A percentile compares a stretch with the other conserved stretches of the same genome.
phyloP scores from a whole-genome alignment of 2,113 vertebrate genomes.

The Sebastes schlegelii region DNA sequence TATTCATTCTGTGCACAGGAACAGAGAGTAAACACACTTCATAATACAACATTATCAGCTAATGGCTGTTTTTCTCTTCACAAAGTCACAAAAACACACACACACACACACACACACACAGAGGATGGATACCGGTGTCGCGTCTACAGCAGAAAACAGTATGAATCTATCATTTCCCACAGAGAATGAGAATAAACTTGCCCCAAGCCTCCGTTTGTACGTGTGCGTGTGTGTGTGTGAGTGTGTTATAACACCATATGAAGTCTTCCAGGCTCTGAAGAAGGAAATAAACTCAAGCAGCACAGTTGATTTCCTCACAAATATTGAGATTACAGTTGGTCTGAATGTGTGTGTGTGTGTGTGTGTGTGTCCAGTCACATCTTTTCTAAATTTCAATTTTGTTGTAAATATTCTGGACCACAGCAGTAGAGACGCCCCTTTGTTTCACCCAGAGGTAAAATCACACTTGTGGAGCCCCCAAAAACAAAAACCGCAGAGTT shows the following conservation, averaged over 20 bases:
- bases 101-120: conserved; percentile 15
- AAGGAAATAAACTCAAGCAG: conserved; percentile 39
- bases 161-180: conserved; percentile 33
- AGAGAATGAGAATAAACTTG: conserved; percentile 24
- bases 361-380: not conserved
- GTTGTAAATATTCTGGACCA: not conserved
- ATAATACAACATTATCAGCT: conserved; percentile 25
- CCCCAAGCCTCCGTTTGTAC: not conserved
- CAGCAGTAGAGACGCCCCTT: not conserved
- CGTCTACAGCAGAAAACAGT: conserved; percentile 11
- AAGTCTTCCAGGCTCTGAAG: conserved; percentile 45
- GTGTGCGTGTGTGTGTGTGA: conserved; percentile 24
- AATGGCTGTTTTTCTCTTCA: conserved; percentile 18
- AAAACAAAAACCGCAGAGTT: not conserved
- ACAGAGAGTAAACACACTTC: conserved; percentile 17
- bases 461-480: not conserved
- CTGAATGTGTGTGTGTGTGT: not conserved
- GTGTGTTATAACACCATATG: conserved; percentile 29
- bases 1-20: conserved; percentile 29
- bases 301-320: conserved; percentile 14
- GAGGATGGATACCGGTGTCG: conserved; percentile 3
- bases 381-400: not conserved
- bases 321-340: conserved; percentile 4
- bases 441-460: not conserved
- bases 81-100: not conserved